Base-by-base conservation (phyloP, 2,888 invertebrate species). In the Tholera decimalis region DNA sequence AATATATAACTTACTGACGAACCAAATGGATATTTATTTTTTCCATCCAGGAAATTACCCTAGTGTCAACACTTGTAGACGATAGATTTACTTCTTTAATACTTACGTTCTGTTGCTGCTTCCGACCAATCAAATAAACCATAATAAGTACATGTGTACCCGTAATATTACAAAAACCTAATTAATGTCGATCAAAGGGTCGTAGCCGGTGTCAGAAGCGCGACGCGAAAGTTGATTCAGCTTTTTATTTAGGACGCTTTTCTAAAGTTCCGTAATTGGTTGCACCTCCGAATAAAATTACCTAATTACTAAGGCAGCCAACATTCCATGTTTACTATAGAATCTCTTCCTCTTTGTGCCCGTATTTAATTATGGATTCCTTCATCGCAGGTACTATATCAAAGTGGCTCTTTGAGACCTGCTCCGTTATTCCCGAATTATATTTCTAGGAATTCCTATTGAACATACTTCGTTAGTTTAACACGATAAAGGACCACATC, bases 161-260 rank as follows among this genome's bases (percentile, higher is more conserved):
- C 63, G 60, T 65, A 73, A 72, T 72, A 79, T 76, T n/a, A 77
- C 75, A 73, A 89, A 85, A 91, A 89, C 84, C 86, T 89, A 92
- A 93, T 92, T 92, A 92, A 89, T 87, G 86, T 75, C 76, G 73
- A 77, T 91, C 90, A 92, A 92, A 92, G 90, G 85, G 80, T 85
- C 80, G 58, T 46, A 58, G 65, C 59, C 24, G 75, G 78, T 78
- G 84, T 83, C 81, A 76, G n/a, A n/a, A n/a, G n/a, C n/a, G 64
- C 62, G 80, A 80, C 83, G 77, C 72, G 74, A 82, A 86, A 86
- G 72, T 88, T 90, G 89, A 91, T 91, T 87, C 90, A 86, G 83
- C 77, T 86, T 81, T 87, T 87, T 87, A 88, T 88, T 77, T 73
- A 43, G 62, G 79, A 72, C 77, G 73, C 83, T 88, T 85, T 86